Base-by-base conservation (phyloP, 2,113 vertebrate species). In the Hemichromis elongatus region DNA sequence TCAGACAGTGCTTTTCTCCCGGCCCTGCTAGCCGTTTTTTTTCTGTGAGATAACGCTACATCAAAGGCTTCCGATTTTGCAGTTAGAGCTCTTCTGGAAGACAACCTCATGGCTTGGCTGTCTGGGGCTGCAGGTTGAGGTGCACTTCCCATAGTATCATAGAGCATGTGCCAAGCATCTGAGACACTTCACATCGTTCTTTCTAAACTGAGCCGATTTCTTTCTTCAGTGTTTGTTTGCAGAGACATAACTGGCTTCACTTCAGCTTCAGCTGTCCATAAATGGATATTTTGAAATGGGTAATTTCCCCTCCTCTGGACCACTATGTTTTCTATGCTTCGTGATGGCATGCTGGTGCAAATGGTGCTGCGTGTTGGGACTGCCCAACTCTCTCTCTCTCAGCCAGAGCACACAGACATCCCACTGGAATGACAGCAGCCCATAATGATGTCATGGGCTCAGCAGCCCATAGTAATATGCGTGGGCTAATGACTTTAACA, bases 371-470 rank as follows among this genome's bases (percentile, higher is more conserved):
- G 8, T 35, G 80, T 63, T 47, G 12, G 66, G 82, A 54, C 84
- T 53, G 78, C 86, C 89, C 90, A 37, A 66, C 33, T 54, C 21
- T 50, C 16, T 57, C 33, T 37, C 85, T 86, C 86, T 88, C 86
- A 91, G 91, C 88, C 88, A 33, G 42, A 59, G 86, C 89, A 54
- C 79, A 47, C 87, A 94, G 93, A 95, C 66, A 66, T 90, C 91
- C 89, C 92, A 42, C 57, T 33, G 88, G 90, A 94, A 91, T 89
- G 92, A 94, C 94, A 93, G 90, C 84, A 90, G 88, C 61, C 68
- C 82, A 30, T 87, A 66, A 93, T 96, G 96, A 96, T 95, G 94
- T 96, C 95, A 96, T 95, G 84, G 66, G 84, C 59, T 79, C 86
- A 87, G 88, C 80, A 90, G 88, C 82, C 59, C 14, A 79, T 88